These are phyloP conservation scores for Drosophila trapezifrons DNA, from an alignment of 1,140 invertebrate genomes.

Conservation along the genomic window DNA sequence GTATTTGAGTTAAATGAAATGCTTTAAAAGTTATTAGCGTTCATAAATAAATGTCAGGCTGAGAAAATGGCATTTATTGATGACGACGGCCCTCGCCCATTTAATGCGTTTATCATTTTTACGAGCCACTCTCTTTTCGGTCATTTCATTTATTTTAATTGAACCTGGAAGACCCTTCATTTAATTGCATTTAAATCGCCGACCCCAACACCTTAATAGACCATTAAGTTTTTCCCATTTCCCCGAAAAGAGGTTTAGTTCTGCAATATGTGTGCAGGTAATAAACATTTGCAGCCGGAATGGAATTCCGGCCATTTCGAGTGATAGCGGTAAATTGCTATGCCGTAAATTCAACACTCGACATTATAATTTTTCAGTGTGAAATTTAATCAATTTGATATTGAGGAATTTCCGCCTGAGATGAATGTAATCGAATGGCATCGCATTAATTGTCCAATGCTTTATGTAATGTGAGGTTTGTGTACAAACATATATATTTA, in stretches of 20 bases:
- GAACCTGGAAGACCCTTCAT: constrained; percentile 53
- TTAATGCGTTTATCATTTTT: constrained; percentile 60
- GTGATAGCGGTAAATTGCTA: constrained; percentile 42
- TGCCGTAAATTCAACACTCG: constrained; percentile 47
- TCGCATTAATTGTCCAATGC: constrained; percentile 13
- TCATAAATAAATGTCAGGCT: constrained; percentile 69
- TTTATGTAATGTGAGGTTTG: neutral
- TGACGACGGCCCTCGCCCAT: constrained; percentile 36
- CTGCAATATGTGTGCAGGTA: constrained; percentile 63
- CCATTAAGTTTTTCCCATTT: constrained; percentile 56
- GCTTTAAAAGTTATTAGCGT: constrained; percentile 71
- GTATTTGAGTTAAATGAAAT: constrained; percentile 70
- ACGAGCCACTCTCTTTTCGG: constrained; percentile 34
- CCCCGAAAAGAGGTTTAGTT: constrained; percentile 48
- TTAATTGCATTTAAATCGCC: constrained; percentile 79
- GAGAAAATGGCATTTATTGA: constrained; percentile 54
- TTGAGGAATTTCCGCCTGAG: constrained; percentile 34
- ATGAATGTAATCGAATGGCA: neutral
- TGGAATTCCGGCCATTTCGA: constrained; percentile 51
- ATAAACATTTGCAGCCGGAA: constrained; percentile 63
- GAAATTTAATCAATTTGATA: constrained; percentile 65
- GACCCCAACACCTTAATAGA: constrained; percentile 66
- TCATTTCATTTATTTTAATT: constrained; percentile 77
- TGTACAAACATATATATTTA: constrained; percentile 4
- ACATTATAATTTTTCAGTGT: constrained; percentile 26